These are phyloP conservation scores for Ammodytes marinus DNA, from an alignment of 2,113 vertebrate genomes.

Conservation along the genomic window DNA sequence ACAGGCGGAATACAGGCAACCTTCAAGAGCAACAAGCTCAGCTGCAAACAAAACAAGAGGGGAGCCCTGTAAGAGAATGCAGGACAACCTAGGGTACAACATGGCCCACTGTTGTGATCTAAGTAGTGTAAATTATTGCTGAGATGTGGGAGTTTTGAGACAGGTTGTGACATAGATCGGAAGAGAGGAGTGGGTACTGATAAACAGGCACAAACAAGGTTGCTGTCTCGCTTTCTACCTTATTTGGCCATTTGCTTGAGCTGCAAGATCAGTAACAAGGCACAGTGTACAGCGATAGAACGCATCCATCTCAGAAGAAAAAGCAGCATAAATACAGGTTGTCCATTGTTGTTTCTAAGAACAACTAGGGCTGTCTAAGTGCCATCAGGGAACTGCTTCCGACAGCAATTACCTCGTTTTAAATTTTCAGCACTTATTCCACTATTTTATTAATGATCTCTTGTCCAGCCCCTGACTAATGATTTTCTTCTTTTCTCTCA, in stretches of 20 bases:
- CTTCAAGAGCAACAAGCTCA: slow-evolving; percentile 58
- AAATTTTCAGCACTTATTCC: slow-evolving; percentile 6
- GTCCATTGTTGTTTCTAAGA: slow-evolving; percentile 22
- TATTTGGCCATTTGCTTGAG: slow-evolving; percentile 76
- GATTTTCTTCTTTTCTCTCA: slow-evolving; percentile 6
- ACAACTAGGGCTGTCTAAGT: not conserved
- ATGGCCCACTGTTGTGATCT: slow-evolving; percentile 43
- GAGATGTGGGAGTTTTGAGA: slow-evolving; percentile 63
- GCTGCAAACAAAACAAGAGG: slow-evolving; percentile 50
- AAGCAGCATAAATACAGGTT: slow-evolving; percentile 1
- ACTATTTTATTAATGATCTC: slow-evolving; percentile 15
- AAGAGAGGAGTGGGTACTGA: slow-evolving; percentile 65
- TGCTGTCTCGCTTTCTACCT: slow-evolving; percentile 65
- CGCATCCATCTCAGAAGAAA: slow-evolving; percentile 6
- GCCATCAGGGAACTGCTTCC: slow-evolving; percentile 7
- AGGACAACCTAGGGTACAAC: slow-evolving; percentile 26
- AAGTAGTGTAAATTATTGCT: slow-evolving; percentile 52
- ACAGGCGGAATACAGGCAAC: slow-evolving; percentile 42
- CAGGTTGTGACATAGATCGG: slow-evolving; percentile 59
- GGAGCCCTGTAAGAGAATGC: slow-evolving; percentile 34
- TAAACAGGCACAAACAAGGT: slow-evolving; percentile 80
- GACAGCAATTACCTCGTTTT: slow-evolving; percentile 11
- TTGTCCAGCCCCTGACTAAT: not conserved
- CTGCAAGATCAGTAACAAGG: slow-evolving; percentile 22
- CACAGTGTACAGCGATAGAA: slow-evolving; percentile 7